A percentile compares a stretch with the other conserved stretches of the same genome.
Evolutionary conservation across 2,797 vertebrate species (phyloP).

Genomic region (Graptemys geographica): DNA sequence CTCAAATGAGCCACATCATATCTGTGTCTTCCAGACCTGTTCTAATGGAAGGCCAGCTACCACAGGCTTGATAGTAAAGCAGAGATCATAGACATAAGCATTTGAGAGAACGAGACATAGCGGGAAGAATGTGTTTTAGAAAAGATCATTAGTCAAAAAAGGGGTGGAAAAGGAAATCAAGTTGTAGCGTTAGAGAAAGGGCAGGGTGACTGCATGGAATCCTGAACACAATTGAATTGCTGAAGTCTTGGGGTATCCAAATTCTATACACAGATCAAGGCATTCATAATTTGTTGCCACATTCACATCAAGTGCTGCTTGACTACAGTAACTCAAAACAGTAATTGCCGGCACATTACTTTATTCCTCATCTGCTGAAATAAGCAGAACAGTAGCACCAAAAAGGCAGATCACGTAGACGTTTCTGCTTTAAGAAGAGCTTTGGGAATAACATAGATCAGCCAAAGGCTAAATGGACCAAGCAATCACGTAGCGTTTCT

Average conservation of each 20-base stretch:
- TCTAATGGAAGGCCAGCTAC: too few relatives aligned
- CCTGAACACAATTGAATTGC: neutral
- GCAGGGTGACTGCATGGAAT: neutral
- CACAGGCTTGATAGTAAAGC: neutral
- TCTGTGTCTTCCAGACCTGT: neutral
- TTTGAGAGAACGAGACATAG: neutral
- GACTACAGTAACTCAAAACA: neutral
- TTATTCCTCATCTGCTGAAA: neutral
- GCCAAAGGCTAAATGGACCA: neutral
- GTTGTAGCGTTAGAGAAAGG: neutral
- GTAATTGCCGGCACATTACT: neutral
- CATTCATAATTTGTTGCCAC: neutral
- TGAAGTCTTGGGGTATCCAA: neutral
- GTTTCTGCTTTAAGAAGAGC: constrained; percentile 23
- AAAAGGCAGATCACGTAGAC: neutral
- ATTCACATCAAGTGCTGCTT: neutral
- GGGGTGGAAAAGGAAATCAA: neutral
- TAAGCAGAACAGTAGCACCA: constrained; percentile 36
- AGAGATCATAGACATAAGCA: neutral
- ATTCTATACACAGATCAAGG: neutral
- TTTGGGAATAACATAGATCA: neutral
- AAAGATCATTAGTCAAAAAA: neutral
- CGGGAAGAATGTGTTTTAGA: neutral
- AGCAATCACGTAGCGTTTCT: constrained; percentile 12
- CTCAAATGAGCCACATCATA: too few relatives aligned